A percentile compares a stretch with the other conserved stretches of the same genome.
These are phyloP conservation scores for Phortica okadai DNA, from an alignment of 2,888 invertebrate genomes.

Conservation along the genomic window DNA sequence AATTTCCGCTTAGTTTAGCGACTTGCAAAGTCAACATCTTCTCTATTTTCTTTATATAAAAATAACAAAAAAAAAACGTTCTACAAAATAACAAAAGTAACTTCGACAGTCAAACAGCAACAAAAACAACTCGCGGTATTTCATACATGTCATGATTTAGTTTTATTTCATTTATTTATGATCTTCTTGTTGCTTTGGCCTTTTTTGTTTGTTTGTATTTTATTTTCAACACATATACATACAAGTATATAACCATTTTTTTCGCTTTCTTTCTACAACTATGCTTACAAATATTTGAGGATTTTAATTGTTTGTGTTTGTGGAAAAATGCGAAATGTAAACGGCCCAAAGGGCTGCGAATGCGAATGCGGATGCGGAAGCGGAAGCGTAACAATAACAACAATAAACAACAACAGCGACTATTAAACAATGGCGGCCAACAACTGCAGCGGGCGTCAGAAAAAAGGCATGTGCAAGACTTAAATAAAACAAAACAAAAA, in stretches of 20 bases:
- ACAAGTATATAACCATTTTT: constrained; percentile 30
- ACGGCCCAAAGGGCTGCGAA: constrained; percentile 38
- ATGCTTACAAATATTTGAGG: constrained; percentile 65
- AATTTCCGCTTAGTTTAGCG: constrained; percentile 18
- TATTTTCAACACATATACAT: constrained; percentile 29
- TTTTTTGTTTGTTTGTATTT: background rate
- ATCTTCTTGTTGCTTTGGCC: background rate
- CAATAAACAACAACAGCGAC: constrained; percentile 11
- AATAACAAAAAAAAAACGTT: background rate
- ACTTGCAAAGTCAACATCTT: constrained; percentile 3
- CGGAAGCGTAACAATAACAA: constrained; percentile 24
- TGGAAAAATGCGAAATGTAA: constrained; percentile 10
- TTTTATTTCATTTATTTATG: no score
- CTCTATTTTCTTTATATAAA: constrained; percentile 19
- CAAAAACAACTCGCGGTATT: constrained; percentile 1
- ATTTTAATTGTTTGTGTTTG: constrained; percentile 69
- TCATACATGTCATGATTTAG: background rate
- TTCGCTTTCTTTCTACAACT: constrained; percentile 44
- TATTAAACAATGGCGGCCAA: constrained; percentile 8
- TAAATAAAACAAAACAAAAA: background rate
- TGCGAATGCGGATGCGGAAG: constrained; percentile 9
- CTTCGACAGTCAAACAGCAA: background rate
- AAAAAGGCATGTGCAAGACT: background rate
- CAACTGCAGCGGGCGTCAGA: background rate
- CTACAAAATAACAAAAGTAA: background rate